phyloP scores from a whole-genome alignment of 1,140 invertebrate species.

The Penaeus indicus region DNA sequence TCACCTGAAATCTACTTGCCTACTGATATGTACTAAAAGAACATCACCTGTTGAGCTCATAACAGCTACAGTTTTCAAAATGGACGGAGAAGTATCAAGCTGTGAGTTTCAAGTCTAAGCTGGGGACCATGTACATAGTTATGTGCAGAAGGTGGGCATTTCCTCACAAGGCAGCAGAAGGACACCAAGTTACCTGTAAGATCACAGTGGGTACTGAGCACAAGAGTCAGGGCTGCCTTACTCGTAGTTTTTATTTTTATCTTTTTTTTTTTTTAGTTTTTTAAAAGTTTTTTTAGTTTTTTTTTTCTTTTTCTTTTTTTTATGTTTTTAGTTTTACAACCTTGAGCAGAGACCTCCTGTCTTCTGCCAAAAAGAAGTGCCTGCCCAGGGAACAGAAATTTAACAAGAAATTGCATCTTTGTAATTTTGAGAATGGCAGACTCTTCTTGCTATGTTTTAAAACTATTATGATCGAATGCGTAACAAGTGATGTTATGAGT shows the following conservation, averaged over 20 bases:
- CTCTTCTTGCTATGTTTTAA: too few relatives aligned
- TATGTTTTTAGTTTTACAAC: constrained; percentile 17
- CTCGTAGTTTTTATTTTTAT: constrained; percentile 23
- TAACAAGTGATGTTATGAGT: not conserved
- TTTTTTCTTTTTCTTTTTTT: constrained; percentile 5
- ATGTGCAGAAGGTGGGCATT: constrained; percentile 46
- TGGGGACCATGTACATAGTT: constrained; percentile 41
- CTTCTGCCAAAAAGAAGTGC: constrained; percentile 50
- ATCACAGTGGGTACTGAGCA: constrained; percentile 60
- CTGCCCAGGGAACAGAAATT: constrained; percentile 33
- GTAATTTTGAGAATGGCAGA: too few relatives aligned
- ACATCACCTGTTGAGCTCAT: constrained; percentile 62
- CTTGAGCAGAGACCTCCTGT: constrained; percentile 43
- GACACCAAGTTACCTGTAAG: constrained; percentile 54
- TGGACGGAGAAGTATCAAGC: constrained; percentile 58
- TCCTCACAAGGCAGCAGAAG: constrained; percentile 39
- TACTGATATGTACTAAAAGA: constrained; percentile 62
- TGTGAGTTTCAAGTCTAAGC: constrained; percentile 41
- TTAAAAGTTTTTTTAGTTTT: constrained; percentile 10
- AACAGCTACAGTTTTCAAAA: constrained; percentile 62
- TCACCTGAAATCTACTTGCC: constrained; percentile 55
- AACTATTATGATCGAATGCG: too few relatives aligned
- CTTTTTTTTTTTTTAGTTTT: constrained; percentile 6
- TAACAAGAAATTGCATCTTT: not conserved
- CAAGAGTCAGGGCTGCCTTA: constrained; percentile 56